Percentiles rank a stretch among this genome's conserved stretches.
Evolutionary conservation across 2,888 invertebrate species (phyloP).

Genomic region (Fragum fragum): DNA sequence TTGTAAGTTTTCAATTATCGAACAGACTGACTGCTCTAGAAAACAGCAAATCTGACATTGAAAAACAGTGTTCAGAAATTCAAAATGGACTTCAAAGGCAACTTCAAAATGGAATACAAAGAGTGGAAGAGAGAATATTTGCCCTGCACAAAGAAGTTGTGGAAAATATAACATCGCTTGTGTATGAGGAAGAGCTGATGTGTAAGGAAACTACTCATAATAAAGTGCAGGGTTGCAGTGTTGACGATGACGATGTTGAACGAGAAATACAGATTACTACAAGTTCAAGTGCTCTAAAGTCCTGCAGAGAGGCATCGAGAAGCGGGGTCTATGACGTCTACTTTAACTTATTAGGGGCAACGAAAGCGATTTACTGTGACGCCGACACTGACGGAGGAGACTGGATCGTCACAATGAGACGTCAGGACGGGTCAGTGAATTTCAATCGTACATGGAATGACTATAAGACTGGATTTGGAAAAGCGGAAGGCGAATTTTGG

Average conservation of each 20-base stretch:
- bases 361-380: no score
- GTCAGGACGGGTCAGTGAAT: not conserved
- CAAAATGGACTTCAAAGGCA: not conserved
- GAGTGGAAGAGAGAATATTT: not conserved
- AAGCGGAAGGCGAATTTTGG: not conserved
- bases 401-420: not conserved
- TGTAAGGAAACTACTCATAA: no score
- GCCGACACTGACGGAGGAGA: not conserved
- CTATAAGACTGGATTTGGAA: slow-evolving; percentile 3
- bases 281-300: not conserved
- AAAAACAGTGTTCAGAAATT: not conserved
- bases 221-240: no score
- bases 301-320: not conserved
- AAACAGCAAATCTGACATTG: no score
- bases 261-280: no score
- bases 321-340: not conserved
- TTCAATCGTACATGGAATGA: not conserved
- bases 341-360: not conserved
- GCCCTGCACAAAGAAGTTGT: no score
- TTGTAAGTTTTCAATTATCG: no score
- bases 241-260: no score
- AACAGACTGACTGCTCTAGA: no score
- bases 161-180: no score
- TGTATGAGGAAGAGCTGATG: no score
- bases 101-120: not conserved